phyloP scores from a whole-genome alignment of 2,888 invertebrate species.

The Perizoma affinitatum region DNA sequence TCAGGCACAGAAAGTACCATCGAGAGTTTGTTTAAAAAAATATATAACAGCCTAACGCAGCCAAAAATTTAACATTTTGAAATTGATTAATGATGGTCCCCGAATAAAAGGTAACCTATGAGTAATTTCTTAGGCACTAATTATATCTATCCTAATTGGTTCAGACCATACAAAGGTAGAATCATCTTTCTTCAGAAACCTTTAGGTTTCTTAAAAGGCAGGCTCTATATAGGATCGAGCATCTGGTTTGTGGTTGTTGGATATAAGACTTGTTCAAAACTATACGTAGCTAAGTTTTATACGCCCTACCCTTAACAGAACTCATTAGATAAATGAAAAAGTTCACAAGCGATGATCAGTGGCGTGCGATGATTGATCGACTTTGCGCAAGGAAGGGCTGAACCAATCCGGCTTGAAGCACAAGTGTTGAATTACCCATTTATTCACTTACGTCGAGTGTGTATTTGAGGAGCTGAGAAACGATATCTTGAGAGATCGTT shows the following conservation, averaged over 20 bases:
- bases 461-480: conserved; percentile 33
- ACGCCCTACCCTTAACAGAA: conserved; percentile 42
- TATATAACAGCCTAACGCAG: no score
- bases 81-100: no score
- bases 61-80: no score
- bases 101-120: no score
- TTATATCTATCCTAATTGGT: conserved; percentile 12
- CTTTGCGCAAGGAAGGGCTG: conserved; percentile 33
- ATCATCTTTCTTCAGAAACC: no score
- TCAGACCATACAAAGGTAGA: no score
- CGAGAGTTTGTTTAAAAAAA: no score
- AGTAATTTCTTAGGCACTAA: not conserved
- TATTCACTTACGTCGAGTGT: conserved; percentile 41
- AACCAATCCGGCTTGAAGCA: conserved; percentile 18
- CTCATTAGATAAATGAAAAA: conserved; percentile 82
- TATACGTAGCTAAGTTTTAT: conserved; percentile 4
- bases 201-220: no score
- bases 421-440: conserved; percentile 41
- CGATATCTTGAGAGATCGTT: conserved; percentile 28
- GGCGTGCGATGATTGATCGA: conserved; percentile 64
- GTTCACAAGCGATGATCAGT: conserved; percentile 54
- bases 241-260: no score
- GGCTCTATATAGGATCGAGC: no score
- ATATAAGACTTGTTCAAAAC: not conserved
- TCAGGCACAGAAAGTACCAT: no score